A percentile compares a stretch with the other conserved stretches of the same genome.
phyloP scores from a whole-genome alignment of 2,113 vertebrate species.

The Ptilorrhoa leucosticta region DNA sequence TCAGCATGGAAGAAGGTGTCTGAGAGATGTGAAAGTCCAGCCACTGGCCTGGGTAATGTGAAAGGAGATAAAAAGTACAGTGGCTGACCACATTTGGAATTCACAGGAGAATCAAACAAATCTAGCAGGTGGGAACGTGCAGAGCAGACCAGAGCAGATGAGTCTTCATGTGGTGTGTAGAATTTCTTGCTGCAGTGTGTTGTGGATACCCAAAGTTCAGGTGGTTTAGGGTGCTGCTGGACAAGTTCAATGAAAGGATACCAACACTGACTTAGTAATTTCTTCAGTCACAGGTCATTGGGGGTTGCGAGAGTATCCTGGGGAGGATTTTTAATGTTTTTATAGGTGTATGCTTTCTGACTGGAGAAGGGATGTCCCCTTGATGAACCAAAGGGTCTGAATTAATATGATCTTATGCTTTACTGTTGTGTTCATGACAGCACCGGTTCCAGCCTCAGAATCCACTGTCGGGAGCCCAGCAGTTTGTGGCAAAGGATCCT shows the following conservation, averaged over 20 bases:
- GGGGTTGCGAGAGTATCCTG: neutral
- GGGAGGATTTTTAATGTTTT: neutral
- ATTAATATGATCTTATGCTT: fast-evolving
- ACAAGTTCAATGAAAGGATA: neutral
- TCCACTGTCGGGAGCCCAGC: slow-evolving; percentile 87
- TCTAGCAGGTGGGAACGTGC: neutral
- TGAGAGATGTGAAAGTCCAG: neutral
- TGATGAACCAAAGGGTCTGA: neutral
- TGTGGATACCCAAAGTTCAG: neutral
- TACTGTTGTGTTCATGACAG: slow-evolving; percentile 49
- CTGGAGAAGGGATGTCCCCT: neutral
- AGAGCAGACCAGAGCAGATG: neutral
- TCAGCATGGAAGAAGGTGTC: neutral
- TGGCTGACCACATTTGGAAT: neutral
- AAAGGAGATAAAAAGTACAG: neutral
- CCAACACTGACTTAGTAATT: neutral
- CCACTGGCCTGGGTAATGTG: neutral
- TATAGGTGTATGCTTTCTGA: neutral
- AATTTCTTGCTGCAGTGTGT: neutral
- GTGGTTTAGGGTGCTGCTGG: neutral
- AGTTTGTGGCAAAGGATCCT: slow-evolving; percentile 88
- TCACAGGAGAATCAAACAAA: neutral
- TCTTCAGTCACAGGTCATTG: neutral
- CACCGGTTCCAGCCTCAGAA: slow-evolving; percentile 98
- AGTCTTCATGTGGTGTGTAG: neutral